Conservation (phyloP, 2,797 vertebrate species). For the Anomalospiza imberbis region DNA sequence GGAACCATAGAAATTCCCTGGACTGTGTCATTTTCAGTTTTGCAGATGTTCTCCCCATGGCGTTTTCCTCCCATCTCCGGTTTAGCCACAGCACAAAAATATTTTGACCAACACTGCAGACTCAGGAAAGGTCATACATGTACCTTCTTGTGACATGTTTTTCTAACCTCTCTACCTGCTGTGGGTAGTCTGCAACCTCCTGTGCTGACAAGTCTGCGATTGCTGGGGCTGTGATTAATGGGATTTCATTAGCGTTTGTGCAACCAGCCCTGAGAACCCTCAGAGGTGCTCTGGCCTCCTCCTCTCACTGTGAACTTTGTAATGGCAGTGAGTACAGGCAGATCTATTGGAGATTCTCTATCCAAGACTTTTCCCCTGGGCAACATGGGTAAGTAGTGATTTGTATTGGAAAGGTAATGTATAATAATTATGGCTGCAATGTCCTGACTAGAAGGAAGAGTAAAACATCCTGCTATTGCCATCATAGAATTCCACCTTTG, state of each 20-base stretch:
- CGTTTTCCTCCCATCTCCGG: conserved; percentile 38
- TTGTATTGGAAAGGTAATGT: neutral
- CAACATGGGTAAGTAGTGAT: neutral
- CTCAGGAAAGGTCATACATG: conserved; percentile 31
- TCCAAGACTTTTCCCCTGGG: neutral
- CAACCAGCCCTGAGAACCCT: neutral
- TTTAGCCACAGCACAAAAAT: conserved; percentile 6
- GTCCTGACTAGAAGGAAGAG: neutral
- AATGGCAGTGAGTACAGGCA: neutral
- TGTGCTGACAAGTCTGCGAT: conserved; percentile 26
- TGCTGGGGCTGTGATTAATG: conserved; percentile 48
- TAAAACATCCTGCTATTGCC: neutral
- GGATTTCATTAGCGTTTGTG: conserved; percentile 20
- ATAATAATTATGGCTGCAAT: neutral
- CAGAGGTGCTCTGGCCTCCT: neutral
- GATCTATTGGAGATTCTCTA: neutral
- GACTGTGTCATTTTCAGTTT: conserved; percentile 2
- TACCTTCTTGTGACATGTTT: conserved; percentile 45
- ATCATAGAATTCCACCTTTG: neutral
- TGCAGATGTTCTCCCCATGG: conserved; percentile 60
- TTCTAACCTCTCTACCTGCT: conserved; percentile 53
- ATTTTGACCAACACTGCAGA: conserved; percentile 19
- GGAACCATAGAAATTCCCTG: neutral
- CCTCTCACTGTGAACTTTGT: neutral
- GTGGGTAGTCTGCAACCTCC: conserved; percentile 28